Evolutionary conservation across 2,797 vertebrate genomes (phyloP).

Genomic region (Prunella strophiata): DNA sequence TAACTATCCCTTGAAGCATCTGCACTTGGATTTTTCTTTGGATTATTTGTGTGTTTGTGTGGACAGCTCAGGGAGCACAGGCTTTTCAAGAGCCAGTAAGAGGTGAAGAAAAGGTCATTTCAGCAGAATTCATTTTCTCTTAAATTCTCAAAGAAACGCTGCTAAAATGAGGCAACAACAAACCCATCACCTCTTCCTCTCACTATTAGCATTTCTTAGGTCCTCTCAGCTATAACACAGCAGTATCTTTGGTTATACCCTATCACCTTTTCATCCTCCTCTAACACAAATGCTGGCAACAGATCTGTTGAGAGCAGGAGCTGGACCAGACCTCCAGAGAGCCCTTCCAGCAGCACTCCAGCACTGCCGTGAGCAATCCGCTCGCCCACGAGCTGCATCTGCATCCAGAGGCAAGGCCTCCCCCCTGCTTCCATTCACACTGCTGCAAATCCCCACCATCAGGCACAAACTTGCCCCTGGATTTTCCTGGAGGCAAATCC

Average conservation of each 20-base stretch:
- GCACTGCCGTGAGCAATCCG: accelerated
- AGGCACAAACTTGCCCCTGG: not conserved
- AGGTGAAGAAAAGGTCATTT: slow-evolving; percentile 46
- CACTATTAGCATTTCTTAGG: not conserved
- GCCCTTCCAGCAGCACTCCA: not conserved
- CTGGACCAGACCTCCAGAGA: not conserved
- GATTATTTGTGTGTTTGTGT: slow-evolving; percentile 38
- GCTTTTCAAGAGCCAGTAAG: slow-evolving; percentile 19
- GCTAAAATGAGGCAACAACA: not conserved
- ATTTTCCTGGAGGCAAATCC: not conserved
- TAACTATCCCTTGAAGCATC: not conserved
- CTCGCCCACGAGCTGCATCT: accelerated
- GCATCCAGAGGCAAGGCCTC: not conserved
- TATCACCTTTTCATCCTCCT: not conserved
- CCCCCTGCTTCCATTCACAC: not conserved
- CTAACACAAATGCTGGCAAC: not conserved
- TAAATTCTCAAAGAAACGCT: slow-evolving; percentile 2
- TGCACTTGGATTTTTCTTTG: slow-evolving; percentile 10
- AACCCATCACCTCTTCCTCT: not conserved
- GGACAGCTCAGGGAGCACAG: not conserved
- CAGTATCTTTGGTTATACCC: not conserved
- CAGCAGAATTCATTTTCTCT: slow-evolving; percentile 11
- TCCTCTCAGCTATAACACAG: not conserved
- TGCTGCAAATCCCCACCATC: not conserved
- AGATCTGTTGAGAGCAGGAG: not conserved